Conservation (phyloP, 2,113 vertebrate genomes). For the Paracanthobrama guichenoti region DNA sequence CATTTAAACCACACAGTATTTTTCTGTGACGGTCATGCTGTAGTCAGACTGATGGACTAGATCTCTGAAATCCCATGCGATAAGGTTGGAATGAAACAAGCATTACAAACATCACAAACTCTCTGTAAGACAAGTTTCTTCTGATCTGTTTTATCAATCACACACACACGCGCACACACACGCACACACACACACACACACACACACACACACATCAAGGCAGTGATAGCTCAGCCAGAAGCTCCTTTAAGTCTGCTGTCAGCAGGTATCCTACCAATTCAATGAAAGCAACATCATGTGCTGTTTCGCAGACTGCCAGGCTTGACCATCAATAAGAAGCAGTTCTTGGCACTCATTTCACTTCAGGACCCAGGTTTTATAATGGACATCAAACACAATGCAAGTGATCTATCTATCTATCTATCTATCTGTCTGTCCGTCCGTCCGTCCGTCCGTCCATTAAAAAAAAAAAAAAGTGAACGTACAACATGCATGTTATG, state of each 20-base stretch:
- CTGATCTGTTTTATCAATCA: constrained; percentile 31
- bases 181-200: constrained; percentile 31
- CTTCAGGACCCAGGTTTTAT: not conserved
- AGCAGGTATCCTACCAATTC: constrained; percentile 49
- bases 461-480: too few relatives aligned
- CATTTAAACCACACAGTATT: not conserved
- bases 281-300: constrained; percentile 52
- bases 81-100: constrained; percentile 22
- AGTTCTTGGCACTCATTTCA: constrained; percentile 25
- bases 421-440: too few relatives aligned
- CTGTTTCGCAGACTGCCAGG: constrained; percentile 52
- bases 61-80: constrained; percentile 24
- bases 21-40: not conserved
- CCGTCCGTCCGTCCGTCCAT: too few relatives aligned
- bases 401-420: too few relatives aligned
- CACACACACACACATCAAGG: constrained; percentile 8
- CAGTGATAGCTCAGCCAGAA: constrained; percentile 32
- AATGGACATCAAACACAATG: not conserved
- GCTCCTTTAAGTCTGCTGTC: constrained; percentile 38
- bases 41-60: constrained; percentile 21
- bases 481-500: too few relatives aligned
- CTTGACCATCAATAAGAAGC: constrained; percentile 53
- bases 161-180: constrained; percentile 36
- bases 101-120: constrained; percentile 33
- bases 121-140: constrained; percentile 19